phyloP scores from a whole-genome alignment of 2,888 invertebrate genomes.

The Xestia xanthographa region DNA sequence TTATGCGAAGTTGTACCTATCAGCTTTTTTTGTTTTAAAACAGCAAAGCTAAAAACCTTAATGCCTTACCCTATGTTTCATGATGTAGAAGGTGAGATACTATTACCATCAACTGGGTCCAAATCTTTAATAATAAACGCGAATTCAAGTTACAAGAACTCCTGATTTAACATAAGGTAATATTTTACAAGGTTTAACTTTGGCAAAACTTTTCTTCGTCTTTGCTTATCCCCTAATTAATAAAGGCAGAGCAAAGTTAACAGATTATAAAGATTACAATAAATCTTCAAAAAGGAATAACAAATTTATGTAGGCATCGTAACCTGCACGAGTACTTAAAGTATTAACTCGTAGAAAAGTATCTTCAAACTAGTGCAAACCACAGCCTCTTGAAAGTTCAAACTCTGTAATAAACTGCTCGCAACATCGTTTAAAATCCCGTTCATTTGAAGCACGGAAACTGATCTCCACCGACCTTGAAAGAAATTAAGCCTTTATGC shows the following conservation, averaged over 20 bases:
- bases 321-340: neutral
- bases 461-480: neutral
- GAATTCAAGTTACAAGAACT: neutral
- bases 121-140: neutral
- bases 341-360: neutral
- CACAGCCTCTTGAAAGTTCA: no score
- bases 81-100: neutral
- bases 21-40: neutral
- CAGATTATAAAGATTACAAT: neutral
- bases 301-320: neutral
- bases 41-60: neutral
- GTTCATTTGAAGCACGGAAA: neutral
- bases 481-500: neutral
- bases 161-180: neutral
- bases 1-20: no score
- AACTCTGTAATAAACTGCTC: slow-evolving; percentile 3
- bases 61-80: neutral
- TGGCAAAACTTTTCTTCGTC: neutral
- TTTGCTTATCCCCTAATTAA: neutral
- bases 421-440: neutral
- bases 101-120: neutral
- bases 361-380: neutral
- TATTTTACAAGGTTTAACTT: neutral
- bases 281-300: slow-evolving; percentile 1
- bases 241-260: neutral